Evolutionary conservation across 1,140 invertebrate species (phyloP), one percentile per base, ranked within the genome.

Genomic region (Papilio machaon): DNA sequence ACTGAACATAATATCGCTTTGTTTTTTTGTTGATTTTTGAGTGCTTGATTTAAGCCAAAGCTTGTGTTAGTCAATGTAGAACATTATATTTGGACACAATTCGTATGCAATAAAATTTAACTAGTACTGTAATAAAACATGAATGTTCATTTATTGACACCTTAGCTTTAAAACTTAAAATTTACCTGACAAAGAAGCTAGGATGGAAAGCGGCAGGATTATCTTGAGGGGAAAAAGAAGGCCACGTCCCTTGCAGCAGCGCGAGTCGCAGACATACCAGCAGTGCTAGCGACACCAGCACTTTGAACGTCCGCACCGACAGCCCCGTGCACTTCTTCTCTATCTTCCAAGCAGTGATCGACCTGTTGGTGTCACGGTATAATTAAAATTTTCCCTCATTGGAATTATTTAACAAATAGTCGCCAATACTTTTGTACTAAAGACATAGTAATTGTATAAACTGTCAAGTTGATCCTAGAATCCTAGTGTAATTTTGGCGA

Each of bases 131-230:
- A 30, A 30, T 30, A 30, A 0, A 30, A 30, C 23, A 30, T 30
- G 23, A 30, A 30, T 30, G 23, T 30, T 30, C 23, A 30, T 30
- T 30, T 30, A 30, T 30, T 30, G 23, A 30, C 23, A 30, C 23
- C 23, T 30, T 2, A 30, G 23, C 19, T 19, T 30, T 15, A 30
- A 30, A 30, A 10, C 19, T n/a, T 64, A 80, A 30, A 76, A 79
- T 95, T 96, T 95, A 97, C 97, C 97, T 96, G 81, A 97, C 96
- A 91, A 96, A 95, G 82, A 97, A 95, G 87, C 95, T 96, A 73
- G 96, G 95, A 93, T 97, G 96, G 92, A 97, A 98, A 35, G 98
- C 97, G 77, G 98, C 96, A 13, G 97, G 97, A 93, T 98, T 98
- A 94, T 98, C 97, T 91, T 97, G 97, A 35, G 96, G 96, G 46